phyloP scores from a whole-genome alignment of 1,140 invertebrate species.

The Trinorchestia longiramus region DNA sequence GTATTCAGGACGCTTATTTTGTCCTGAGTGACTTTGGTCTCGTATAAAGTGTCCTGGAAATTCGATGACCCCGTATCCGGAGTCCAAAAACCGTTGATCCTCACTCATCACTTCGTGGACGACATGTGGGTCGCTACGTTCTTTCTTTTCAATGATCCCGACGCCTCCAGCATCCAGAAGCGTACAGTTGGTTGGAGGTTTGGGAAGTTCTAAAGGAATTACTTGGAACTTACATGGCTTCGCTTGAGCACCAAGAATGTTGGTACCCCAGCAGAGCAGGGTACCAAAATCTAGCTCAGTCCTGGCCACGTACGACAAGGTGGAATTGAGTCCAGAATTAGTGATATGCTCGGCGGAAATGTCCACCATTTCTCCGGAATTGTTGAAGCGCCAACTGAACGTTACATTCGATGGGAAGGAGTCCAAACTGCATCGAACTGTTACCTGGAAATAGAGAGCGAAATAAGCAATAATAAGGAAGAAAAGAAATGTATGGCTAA shows the following conservation, averaged over 20 bases:
- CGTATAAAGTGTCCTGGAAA: neutral
- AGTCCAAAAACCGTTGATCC: neutral
- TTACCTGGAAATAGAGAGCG: conserved; percentile 73
- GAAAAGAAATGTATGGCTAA: neutral
- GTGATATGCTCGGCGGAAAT: conserved; percentile 62
- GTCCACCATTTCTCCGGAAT: conserved; percentile 86
- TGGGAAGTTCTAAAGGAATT: conserved; percentile 85
- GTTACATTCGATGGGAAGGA: conserved; percentile 85
- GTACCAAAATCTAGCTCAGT: conserved; percentile 69
- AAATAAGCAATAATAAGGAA: neutral
- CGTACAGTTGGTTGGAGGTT: conserved; percentile 87
- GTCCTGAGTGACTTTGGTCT: neutral
- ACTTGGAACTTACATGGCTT: conserved; percentile 85
- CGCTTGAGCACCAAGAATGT: conserved; percentile 80
- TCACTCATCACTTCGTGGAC: neutral
- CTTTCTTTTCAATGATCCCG: conserved; percentile 41
- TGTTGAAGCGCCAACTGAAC: conserved; percentile 94
- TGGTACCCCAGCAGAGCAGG: conserved; percentile 80
- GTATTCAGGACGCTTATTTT: neutral
- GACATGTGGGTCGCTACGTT: neutral
- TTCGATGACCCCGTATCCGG: neutral
- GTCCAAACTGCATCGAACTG: conserved; percentile 89
- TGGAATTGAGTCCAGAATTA: conserved; percentile 60
- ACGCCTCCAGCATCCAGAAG: conserved; percentile 81
- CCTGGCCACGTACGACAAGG: conserved; percentile 60